phyloP scores from a whole-genome alignment of 92 coral and sea anemone genomes.

The Isaurus tuberculatus region DNA sequence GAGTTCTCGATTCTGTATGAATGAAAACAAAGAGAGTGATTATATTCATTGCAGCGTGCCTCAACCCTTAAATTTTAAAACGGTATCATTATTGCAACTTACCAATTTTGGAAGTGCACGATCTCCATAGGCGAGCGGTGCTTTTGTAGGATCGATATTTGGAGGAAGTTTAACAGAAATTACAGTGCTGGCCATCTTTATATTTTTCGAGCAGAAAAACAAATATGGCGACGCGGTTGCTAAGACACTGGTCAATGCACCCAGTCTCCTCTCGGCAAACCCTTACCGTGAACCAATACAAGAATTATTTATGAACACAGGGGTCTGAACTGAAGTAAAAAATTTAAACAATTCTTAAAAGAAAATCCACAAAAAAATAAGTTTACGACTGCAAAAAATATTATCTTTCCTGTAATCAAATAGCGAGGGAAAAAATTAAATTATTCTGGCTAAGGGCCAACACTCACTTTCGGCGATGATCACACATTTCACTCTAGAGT shows the following conservation, averaged over 20 bases:
- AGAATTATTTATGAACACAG: too few relatives aligned
- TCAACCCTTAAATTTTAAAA: neutral
- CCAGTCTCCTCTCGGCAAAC: neutral
- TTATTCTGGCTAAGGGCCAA: too few relatives aligned
- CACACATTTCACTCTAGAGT: too few relatives aligned
- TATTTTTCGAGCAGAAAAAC: slow-evolving; percentile 37
- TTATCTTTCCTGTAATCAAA: too few relatives aligned
- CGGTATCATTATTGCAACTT: slow-evolving; percentile 3
- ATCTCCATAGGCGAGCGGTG: slow-evolving; percentile 85
- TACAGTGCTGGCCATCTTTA: slow-evolving; percentile 85
- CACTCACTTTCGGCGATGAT: too few relatives aligned
- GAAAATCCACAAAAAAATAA: too few relatives aligned
- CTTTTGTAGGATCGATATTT: slow-evolving; percentile 89
- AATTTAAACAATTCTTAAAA: too few relatives aligned
- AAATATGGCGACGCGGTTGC: slow-evolving; percentile 86
- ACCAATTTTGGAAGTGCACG: slow-evolving; percentile 91
- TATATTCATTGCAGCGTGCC: neutral
- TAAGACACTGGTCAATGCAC: slow-evolving; percentile 54
- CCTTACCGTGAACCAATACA: too few relatives aligned
- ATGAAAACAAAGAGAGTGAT: neutral
- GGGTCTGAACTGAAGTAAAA: too few relatives aligned
- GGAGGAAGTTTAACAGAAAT: slow-evolving; percentile 92
- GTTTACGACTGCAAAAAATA: too few relatives aligned
- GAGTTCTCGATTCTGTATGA: slow-evolving; percentile 81
- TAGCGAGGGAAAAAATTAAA: too few relatives aligned